Base-by-base conservation (phyloP, 2,888 invertebrate species). In the Andrena chrysosceles region DNA sequence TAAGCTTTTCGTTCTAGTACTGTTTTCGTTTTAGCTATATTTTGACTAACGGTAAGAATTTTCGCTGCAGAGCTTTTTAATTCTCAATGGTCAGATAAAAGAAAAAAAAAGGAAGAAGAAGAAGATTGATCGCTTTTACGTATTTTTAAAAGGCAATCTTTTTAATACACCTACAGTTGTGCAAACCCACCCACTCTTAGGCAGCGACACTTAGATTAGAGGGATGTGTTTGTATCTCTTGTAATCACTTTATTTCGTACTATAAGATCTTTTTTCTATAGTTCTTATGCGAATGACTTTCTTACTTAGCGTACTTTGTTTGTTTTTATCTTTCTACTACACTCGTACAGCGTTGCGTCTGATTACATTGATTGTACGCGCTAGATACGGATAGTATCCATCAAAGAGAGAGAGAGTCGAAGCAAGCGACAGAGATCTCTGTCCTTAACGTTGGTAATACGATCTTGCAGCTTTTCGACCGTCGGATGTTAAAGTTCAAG, bases 181-280 rank as follows among this genome's bases (percentile, higher is more conserved):
- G 89, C 89, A 86, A 90, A 89, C 87, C 90, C 90, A 90, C 87
- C 85, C 90, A 89, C 68, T 86, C 86, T 89, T 87, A 90, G 89
- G 89, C 92, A 91, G 90, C 91, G 89, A 91, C 90, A 89, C 88
- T 88, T 92, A 92, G 91, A 88, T 91, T 91, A 92, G 89, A 88
- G 87, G 89, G 89, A 91, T 90, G 90, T 90, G 91, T 93, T 93
- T 92, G 91, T 93, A 92, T 92, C 93, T 92, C 89, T 91, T 93
- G 89, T 93, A 93, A 91, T 91, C 91, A 90, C 81, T 89, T 89
- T 89, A 89, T 85, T 91, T 91, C 90, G 80, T 93, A 93, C 90
- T 91, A 87, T 93, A 93, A 93, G 91, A 84, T 83, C 88, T 86
- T 87, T 90, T 92, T 91, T 92, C 91, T 92, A 90, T 91, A 93